Evolutionary conservation across 2,888 invertebrate genomes (phyloP).

Genomic region (Plebejus melissa): DNA sequence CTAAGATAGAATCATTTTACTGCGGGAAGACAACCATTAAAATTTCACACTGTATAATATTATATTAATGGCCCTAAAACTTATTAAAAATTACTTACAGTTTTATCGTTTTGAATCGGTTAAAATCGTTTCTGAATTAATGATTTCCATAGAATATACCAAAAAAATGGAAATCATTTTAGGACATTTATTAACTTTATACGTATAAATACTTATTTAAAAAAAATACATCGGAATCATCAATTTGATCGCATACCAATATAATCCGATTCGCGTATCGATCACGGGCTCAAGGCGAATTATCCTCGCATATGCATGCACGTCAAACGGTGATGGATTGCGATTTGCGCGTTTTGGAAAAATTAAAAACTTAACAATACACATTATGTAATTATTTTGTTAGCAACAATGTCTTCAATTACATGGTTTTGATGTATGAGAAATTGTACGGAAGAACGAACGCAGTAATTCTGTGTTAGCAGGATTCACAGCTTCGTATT

Average conservation of each 20-base stretch:
- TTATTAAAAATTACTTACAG: no score
- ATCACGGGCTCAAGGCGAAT: not conserved
- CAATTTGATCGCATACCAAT: not conserved
- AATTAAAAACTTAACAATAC: conserved; percentile 41
- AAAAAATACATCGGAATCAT: not conserved
- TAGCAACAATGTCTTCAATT: conserved; percentile 27
- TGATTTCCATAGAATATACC: no score
- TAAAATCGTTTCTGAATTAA: no score
- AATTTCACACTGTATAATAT: no score
- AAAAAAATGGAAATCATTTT: no score
- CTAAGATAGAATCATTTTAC: no score
- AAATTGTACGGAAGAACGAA: not conserved
- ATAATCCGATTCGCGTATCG: not conserved
- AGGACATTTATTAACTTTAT: no score
- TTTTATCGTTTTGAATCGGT: no score
- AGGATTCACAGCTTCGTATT: no score
- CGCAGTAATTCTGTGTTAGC: not conserved
- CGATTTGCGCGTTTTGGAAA: conserved; percentile 43
- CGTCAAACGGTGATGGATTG: conserved; percentile 50
- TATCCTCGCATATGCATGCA: conserved; percentile 43
- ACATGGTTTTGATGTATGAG: not conserved
- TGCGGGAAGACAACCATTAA: no score
- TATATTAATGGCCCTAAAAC: no score
- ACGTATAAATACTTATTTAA: no score
- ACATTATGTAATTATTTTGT: conserved; percentile 37